Conservation (phyloP, 1,140 invertebrate genomes). For the Sinonovacula constricta region DNA sequence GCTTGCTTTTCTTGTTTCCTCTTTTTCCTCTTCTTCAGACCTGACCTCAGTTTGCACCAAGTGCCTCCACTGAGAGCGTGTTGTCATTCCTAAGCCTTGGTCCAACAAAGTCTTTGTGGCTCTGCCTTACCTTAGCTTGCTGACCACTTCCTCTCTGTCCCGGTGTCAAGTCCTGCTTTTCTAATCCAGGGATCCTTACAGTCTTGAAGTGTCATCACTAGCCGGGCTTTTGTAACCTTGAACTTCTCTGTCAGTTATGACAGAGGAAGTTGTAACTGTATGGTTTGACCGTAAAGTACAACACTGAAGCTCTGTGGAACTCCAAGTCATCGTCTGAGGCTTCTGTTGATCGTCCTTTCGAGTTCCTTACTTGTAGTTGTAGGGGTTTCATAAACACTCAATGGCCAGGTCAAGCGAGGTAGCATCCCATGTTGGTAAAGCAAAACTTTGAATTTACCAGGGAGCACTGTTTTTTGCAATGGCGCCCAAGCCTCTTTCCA, state of each 20-base stretch:
- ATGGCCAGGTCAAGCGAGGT: neutral
- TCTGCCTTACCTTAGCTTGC: too few relatives aligned
- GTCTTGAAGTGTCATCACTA: neutral
- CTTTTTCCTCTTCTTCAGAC: too few relatives aligned
- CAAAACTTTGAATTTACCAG: neutral
- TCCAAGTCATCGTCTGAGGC: slow-evolving; percentile 12
- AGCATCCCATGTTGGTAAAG: neutral
- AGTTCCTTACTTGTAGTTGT: neutral
- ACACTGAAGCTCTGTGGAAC: neutral
- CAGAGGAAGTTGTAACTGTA: neutral
- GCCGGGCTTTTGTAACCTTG: neutral
- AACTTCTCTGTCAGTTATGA: neutral
- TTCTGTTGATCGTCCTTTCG: slow-evolving; percentile 6
- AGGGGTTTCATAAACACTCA: neutral
- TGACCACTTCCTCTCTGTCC: neutral
- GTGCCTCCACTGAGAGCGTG: too few relatives aligned
- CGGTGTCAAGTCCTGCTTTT: neutral
- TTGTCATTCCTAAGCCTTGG: too few relatives aligned
- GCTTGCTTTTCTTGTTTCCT: too few relatives aligned
- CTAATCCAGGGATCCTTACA: neutral
- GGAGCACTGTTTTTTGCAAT: neutral
- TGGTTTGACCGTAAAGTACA: neutral
- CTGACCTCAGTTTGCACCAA: too few relatives aligned
- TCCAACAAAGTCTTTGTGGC: too few relatives aligned
- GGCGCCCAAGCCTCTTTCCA: neutral